phyloP scores from a whole-genome alignment of 1,140 invertebrate genomes.

The Wiebesia pumilae region DNA sequence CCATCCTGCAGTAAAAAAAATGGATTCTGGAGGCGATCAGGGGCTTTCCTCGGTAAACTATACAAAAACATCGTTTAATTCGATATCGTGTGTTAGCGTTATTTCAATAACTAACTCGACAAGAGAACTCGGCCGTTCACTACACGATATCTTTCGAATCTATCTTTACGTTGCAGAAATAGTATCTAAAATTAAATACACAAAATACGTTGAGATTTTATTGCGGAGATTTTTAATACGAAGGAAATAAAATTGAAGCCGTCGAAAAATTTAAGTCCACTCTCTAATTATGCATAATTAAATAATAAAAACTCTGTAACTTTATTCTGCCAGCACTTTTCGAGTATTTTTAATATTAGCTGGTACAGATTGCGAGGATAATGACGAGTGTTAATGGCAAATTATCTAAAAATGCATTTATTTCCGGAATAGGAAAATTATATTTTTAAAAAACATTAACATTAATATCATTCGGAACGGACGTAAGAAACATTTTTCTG shows the following conservation, averaged over 20 bases:
- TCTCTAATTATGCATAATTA: background rate
- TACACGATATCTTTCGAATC: background rate
- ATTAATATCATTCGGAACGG: too few relatives aligned
- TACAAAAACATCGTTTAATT: background rate
- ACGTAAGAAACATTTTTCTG: background rate
- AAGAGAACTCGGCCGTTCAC: background rate
- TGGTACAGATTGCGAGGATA: background rate
- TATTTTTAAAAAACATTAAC: too few relatives aligned
- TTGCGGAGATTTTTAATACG: background rate
- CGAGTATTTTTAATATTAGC: background rate
- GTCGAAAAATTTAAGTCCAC: background rate
- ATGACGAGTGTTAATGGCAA: too few relatives aligned
- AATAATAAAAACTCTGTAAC: background rate
- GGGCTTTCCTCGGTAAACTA: background rate
- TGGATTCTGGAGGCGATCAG: background rate
- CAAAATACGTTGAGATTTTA: background rate
- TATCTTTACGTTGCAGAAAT: background rate
- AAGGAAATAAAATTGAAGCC: background rate
- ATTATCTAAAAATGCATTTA: too few relatives aligned
- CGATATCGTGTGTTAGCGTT: background rate
- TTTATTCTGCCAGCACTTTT: background rate
- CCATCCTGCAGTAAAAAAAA: background rate
- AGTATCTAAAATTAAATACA: background rate
- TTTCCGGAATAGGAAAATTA: too few relatives aligned
- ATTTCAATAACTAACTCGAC: background rate